Evolutionary conservation across 2,888 invertebrate genomes (phyloP).

Genomic region (Eristalis pertinax): DNA sequence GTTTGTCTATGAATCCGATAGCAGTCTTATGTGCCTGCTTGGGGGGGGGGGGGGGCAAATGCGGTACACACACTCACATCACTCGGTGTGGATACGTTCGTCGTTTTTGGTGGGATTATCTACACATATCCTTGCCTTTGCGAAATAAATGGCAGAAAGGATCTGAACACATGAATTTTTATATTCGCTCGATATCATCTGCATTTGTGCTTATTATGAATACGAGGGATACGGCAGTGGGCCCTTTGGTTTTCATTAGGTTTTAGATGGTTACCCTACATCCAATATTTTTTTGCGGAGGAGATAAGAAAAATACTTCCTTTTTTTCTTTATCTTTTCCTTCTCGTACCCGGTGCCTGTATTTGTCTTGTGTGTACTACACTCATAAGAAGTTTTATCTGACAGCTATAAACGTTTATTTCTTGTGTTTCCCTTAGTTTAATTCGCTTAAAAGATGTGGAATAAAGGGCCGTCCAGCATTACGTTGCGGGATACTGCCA

Average conservation of each 20-base stretch:
- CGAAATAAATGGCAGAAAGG: conserved; percentile 56
- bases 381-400: conserved; percentile 32
- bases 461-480: neutral
- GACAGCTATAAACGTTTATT: conserved; percentile 8
- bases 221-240: conserved; percentile 26
- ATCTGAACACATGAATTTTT: conserved; percentile 69
- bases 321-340: neutral
- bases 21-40: neutral
- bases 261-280: conserved; percentile 23
- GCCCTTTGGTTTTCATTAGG: conserved; percentile 23
- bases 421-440: conserved; percentile 7
- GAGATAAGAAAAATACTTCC: conserved; percentile 16
- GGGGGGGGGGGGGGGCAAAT: neutral
- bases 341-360: neutral
- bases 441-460: neutral
- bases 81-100: conserved; percentile 17
- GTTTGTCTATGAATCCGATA: conserved; percentile 39
- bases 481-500: neutral
- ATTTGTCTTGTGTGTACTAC: neutral
- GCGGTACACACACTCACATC: neutral
- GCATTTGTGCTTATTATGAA: conserved; percentile 67
- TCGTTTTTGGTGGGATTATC: conserved; percentile 45
- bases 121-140: conserved; percentile 36
- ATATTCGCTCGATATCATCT: conserved; percentile 66
- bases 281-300: conserved; percentile 7